Base-by-base conservation (phyloP, 2,113 vertebrate species). In the Oreochromis aureus region DNA sequence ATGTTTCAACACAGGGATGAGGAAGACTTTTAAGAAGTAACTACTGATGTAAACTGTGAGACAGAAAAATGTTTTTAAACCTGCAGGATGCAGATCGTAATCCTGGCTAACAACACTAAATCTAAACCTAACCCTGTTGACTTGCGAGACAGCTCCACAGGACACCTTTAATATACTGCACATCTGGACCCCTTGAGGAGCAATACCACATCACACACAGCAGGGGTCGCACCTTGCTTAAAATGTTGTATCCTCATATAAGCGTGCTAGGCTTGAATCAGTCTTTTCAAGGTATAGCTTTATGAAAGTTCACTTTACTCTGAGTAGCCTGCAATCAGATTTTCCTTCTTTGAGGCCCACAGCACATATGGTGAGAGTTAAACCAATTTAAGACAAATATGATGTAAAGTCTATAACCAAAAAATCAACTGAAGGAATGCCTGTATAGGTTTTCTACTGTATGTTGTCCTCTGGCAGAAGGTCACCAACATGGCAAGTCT, bases 171-270 rank as follows among this genome's bases (percentile, higher is more conserved):
- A 53, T 63, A 27, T 22, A 34, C 22, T 58, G 32, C 39, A 10
- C 18, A 41, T 41, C 5, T 56, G 11, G 18, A 54, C 32, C 6
- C 61, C 8, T 56, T 13, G 6, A 85, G 73, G 4, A 63, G 94
- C 71, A 91, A 18, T 93, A 86, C 78, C 63, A 13, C 15, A 8
- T 13, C 39, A 48, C 59, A 56, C 58, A 88, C 96, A 93, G 92
- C 87, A 96, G 95, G 91, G 93, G 96, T 88, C 93, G 71, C 91
- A 92, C 89, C 36, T n/a, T 66, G 24, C 89, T 80, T 81, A 61
- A 80, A 82, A 41, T 56, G 18, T 10, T 81, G 24, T 27, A 6
- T 55, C 54, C 41, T 51, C 22, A 12, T 3, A 69, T 6, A 19
- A 32, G 8, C 44, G 55, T n/a, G 53, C 59, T 79, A 4, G 51